Conservation (phyloP, 2,797 vertebrate genomes). For the Salarias fasciatus region DNA sequence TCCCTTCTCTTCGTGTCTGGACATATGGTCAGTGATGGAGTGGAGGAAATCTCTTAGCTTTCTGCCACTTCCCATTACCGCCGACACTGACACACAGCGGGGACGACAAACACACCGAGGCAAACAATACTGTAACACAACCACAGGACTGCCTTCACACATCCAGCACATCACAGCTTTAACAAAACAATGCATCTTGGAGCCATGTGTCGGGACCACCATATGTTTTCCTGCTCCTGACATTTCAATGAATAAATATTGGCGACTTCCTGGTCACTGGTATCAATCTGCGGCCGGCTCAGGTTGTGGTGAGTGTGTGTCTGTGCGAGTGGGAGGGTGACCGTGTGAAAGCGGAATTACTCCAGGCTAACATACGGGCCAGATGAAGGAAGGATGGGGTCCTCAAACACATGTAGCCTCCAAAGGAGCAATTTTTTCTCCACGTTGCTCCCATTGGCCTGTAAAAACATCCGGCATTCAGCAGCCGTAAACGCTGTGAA, state of each 20-base stretch:
- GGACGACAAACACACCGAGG: not conserved
- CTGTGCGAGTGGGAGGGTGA: no score
- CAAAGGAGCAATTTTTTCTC: slow-evolving; percentile 24
- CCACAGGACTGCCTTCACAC: no score
- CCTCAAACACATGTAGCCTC: slow-evolving; percentile 3
- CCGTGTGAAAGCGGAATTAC: slow-evolving; percentile 16
- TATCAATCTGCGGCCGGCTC: slow-evolving; percentile 33
- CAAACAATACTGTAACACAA: not conserved
- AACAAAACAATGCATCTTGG: not conserved
- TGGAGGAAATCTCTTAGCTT: slow-evolving; percentile 55
- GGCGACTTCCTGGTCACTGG: slow-evolving; percentile 10
- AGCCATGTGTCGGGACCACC: slow-evolving; percentile 6
- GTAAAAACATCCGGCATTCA: slow-evolving; percentile 31
- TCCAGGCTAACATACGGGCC: slow-evolving; percentile 17
- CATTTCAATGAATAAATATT: slow-evolving; percentile 51
- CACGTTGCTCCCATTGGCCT: not conserved
- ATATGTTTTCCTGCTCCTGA: slow-evolving; percentile 29
- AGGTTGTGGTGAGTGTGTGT: slow-evolving; percentile 3
- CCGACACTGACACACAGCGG: slow-evolving; percentile 27
- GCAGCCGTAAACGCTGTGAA: slow-evolving; percentile 20
- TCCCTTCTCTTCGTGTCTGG: slow-evolving; percentile 28
- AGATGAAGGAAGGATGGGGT: slow-evolving; percentile 5
- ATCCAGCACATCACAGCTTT: no score
- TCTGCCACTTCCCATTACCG: slow-evolving; percentile 51
- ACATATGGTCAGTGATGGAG: slow-evolving; percentile 42